A percentile compares a stretch with the other conserved stretches of the same genome.
phyloP scores from a whole-genome alignment of 2,113 vertebrate genomes.

The Bettongia penicillata region DNA sequence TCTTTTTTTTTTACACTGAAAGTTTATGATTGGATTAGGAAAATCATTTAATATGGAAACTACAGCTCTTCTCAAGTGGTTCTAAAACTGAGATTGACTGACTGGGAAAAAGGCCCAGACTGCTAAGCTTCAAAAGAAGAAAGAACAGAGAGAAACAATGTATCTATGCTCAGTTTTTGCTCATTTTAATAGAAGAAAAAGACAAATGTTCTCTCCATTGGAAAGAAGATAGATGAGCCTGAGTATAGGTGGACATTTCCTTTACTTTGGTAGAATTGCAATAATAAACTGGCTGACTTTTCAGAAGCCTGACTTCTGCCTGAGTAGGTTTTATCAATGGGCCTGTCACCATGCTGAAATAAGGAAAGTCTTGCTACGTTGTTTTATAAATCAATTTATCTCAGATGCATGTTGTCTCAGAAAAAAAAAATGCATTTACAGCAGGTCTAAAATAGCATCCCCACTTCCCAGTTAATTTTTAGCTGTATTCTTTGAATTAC shows the following conservation, averaged over 20 bases:
- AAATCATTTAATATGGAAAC: neutral
- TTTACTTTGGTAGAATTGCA: constrained; percentile 44
- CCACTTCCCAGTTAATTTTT: constrained; percentile 66
- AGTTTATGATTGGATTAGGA: constrained; percentile 1
- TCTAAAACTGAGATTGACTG: constrained; percentile 25
- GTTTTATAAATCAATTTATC: constrained; percentile 59
- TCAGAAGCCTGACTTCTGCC: constrained; percentile 48
- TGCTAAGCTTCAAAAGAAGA: neutral
- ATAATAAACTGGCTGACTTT: constrained; percentile 57
- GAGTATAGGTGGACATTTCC: constrained; percentile 17
- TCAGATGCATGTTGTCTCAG: constrained; percentile 1
- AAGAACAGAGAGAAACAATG: constrained; percentile 21
- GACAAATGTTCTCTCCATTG: constrained; percentile 46
- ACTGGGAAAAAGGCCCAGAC: constrained; percentile 30
- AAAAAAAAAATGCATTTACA: constrained; percentile 18
- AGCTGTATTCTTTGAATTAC: neutral
- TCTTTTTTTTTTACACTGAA: neutral
- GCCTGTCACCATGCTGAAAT: constrained; percentile 54
- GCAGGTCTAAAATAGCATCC: neutral
- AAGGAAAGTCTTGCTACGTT: neutral
- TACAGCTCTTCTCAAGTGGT: neutral
- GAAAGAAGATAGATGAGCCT: constrained; percentile 45
- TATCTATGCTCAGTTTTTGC: constrained; percentile 12
- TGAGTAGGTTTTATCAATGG: constrained; percentile 66
- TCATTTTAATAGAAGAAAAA: constrained; percentile 63